Evolutionary conservation across 1,140 invertebrate genomes (phyloP).

Genomic region (Rhynchophorus ferrugineus): DNA sequence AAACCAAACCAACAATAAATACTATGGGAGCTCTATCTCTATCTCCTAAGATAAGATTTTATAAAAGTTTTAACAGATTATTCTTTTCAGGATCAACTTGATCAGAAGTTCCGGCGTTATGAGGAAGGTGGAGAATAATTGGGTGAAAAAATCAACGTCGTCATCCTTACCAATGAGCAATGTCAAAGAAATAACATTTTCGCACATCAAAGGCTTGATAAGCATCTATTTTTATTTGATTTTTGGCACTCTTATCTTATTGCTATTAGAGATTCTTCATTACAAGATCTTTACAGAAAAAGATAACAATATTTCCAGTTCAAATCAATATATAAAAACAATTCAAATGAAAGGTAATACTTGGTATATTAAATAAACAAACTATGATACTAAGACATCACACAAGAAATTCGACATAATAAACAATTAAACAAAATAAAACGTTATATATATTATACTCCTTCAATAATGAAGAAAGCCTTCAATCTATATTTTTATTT

Average conservation of each 20-base stretch:
- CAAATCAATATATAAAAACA: not conserved
- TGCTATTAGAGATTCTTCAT: slow-evolving; percentile 24
- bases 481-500: no score
- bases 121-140: slow-evolving; percentile 29
- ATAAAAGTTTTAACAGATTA: no score
- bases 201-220: slow-evolving; percentile 31
- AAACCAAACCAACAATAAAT: no score
- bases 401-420: no score
- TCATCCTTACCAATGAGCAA: slow-evolving; percentile 4
- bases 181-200: slow-evolving; percentile 29
- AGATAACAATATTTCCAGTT: not conserved
- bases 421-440: no score
- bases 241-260: slow-evolving; percentile 25
- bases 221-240: slow-evolving; percentile 24
- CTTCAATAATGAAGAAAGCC: no score
- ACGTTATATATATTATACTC: no score
- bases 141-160: slow-evolving; percentile 22
- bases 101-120: slow-evolving; percentile 30
- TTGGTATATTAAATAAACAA: not conserved
- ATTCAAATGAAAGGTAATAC: not conserved
- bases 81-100: slow-evolving; percentile 27
- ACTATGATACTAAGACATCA: no score
- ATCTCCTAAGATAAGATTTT: no score
- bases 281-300: slow-evolving; percentile 68
- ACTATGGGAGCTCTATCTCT: no score